Evolutionary conservation across 2,113 vertebrate species (phyloP).

Genomic region (Gobio gobio): DNA sequence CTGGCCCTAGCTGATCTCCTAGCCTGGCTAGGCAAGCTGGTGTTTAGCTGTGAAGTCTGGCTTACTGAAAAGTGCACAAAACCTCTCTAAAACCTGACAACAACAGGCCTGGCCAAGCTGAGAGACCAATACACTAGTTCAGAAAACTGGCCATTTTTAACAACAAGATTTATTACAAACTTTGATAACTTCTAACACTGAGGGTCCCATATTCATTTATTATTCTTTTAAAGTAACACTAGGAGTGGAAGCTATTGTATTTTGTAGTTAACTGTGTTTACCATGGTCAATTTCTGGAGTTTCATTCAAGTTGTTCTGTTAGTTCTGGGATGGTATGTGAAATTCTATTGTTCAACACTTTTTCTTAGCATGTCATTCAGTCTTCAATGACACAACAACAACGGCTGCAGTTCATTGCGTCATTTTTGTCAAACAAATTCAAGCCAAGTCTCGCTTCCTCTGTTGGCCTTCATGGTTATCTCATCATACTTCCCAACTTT

Average conservation of each 20-base stretch:
- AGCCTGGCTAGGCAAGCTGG: neutral
- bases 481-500: neutral
- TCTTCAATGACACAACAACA: neutral
- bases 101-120: neutral
- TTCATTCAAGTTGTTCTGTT: neutral
- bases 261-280: neutral
- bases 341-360: neutral
- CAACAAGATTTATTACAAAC: neutral
- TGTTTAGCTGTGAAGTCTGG: neutral
- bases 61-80: neutral
- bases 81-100: neutral
- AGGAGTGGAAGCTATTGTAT: neutral
- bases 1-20: neutral
- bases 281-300: neutral
- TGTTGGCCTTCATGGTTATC: neutral
- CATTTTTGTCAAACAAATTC: neutral
- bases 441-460: neutral
- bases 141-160: neutral
- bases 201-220: neutral
- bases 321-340: neutral
- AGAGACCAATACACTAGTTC: neutral
- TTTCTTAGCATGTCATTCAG: neutral
- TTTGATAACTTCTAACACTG: neutral
- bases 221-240: neutral
- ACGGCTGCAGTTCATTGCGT: neutral